Percentiles rank a stretch among this genome's conserved stretches.
Evolutionary conservation across 2,797 vertebrate genomes (phyloP).

Genomic region (Chloroceryle amazona): DNA sequence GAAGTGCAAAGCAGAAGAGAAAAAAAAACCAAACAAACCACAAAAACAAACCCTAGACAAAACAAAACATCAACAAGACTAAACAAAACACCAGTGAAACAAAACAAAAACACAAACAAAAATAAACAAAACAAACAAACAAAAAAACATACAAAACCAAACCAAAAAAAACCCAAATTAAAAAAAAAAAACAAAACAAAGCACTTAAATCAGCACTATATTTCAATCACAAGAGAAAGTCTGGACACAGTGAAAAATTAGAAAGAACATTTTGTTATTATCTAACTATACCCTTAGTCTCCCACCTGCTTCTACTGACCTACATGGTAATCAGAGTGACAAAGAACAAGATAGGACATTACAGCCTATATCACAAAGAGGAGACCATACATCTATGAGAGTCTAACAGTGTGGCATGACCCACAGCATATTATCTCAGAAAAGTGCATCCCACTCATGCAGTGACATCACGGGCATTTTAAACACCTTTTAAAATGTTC

Average conservation of each 20-base stretch:
- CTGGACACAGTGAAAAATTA: neutral
- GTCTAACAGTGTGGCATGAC: neutral
- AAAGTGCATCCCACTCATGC: neutral
- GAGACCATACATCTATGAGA: neutral
- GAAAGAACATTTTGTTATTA: neutral
- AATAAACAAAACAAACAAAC: neutral
- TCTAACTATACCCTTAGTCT: neutral
- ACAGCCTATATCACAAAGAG: neutral
- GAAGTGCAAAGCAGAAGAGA: neutral
- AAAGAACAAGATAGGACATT: neutral
- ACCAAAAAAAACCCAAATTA: neutral
- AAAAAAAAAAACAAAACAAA: no score
- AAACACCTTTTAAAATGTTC: neutral
- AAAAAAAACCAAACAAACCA: neutral
- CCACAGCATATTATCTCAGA: neutral
- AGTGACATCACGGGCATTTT: neutral
- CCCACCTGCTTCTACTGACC: slow-evolving; percentile 2
- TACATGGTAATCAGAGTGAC: neutral
- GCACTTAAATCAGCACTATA: neutral
- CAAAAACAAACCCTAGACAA: neutral
- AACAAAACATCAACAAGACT: no score
- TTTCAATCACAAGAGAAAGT: neutral
- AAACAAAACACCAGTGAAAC: no score
- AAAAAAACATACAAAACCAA: neutral
- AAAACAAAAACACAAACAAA: neutral